These are phyloP conservation scores for Todiramphus saurophagus DNA, from an alignment of 2,113 vertebrate species.

Conservation along the genomic window DNA sequence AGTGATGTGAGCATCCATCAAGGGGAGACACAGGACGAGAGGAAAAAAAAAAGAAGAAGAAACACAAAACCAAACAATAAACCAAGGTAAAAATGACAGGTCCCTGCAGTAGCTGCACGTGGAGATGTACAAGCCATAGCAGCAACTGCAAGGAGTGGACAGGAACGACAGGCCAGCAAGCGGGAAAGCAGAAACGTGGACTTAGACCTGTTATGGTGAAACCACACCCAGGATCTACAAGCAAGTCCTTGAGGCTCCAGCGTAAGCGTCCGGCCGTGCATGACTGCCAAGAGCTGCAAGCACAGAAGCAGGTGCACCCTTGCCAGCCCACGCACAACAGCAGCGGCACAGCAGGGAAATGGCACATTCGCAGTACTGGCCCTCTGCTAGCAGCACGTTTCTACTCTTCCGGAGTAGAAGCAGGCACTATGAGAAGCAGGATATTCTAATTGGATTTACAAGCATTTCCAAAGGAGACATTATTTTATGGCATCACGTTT, in stretches of 20 bases:
- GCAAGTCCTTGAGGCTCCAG: neutral
- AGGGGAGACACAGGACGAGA: neutral
- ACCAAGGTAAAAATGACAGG: neutral
- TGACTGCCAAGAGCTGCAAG: neutral
- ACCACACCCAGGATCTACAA: neutral
- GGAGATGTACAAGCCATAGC: neutral
- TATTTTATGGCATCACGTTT: neutral
- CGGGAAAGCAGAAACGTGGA: neutral
- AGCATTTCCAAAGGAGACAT: neutral
- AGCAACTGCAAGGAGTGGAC: neutral
- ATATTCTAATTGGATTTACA: neutral
- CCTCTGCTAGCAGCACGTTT: neutral
- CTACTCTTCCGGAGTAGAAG: neutral
- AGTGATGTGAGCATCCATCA: neutral
- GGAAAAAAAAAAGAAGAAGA: neutral
- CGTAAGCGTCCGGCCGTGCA: accelerated
- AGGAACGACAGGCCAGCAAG: neutral
- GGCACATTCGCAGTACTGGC: neutral
- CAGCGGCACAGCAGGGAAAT: neutral
- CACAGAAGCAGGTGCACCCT: neutral
- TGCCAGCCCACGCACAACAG: neutral
- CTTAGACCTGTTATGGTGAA: neutral
- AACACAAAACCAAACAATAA: neutral
- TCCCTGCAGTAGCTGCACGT: neutral
- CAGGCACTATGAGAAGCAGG: neutral